Conservation (phyloP, 2,888 invertebrate genomes). For the Drosophila nr. perissopoda region DNA sequence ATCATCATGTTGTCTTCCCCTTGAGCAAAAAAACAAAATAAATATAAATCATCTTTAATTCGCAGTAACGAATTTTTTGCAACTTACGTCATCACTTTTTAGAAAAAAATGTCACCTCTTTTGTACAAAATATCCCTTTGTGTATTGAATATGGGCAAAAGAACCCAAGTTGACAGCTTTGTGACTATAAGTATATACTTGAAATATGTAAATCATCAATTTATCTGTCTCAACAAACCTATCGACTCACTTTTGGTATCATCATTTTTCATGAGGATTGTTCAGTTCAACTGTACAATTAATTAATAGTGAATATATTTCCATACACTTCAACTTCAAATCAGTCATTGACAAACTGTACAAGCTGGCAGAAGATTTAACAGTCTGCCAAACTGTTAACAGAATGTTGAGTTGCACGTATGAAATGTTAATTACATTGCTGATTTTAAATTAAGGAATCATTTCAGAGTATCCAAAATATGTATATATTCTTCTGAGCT, state of each 20-base stretch:
- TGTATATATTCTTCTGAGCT: background rate
- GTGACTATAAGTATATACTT: background rate
- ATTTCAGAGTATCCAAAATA: background rate
- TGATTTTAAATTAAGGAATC: background rate
- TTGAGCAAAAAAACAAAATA: background rate
- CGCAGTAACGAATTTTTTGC: background rate
- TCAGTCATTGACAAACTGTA: background rate
- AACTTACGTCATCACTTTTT: slow-evolving; percentile 9
- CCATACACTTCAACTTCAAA: background rate
- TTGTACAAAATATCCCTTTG: background rate
- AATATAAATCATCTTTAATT: background rate
- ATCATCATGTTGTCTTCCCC: background rate
- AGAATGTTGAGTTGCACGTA: background rate
- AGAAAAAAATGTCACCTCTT: background rate
- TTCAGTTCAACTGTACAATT: background rate
- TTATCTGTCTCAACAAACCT: background rate
- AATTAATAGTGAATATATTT: background rate
- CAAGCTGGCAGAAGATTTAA: background rate
- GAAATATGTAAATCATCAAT: background rate
- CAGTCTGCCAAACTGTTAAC: background rate
- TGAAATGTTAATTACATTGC: background rate
- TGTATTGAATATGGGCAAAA: background rate
- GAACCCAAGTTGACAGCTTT: background rate
- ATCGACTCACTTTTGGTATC: background rate
- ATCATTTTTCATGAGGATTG: background rate